Conservation (phyloP, 2,113 vertebrate species). For the Coregonus clupeaformis region DNA sequence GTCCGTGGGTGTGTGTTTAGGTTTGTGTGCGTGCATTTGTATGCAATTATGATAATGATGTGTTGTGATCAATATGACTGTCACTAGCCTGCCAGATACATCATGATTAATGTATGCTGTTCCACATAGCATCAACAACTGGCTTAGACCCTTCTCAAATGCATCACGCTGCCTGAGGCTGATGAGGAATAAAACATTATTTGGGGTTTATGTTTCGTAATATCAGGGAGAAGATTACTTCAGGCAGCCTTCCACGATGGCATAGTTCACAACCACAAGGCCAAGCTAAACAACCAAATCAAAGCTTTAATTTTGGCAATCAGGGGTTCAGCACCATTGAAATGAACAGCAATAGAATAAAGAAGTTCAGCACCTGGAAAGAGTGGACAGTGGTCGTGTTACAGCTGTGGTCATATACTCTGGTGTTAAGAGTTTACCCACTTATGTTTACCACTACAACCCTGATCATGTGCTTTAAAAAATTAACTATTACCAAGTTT, state of each 20-base stretch:
- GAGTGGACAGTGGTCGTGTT: no score
- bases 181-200: conserved; percentile 35
- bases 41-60: not conserved
- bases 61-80: conserved; percentile 31
- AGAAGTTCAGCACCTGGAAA: no score
- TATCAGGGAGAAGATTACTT: conserved; percentile 18
- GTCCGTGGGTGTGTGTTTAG: not conserved
- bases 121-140: conserved; percentile 51
- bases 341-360: no score
- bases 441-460: no score
- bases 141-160: conserved; percentile 29
- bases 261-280: not conserved
- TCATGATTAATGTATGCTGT: conserved; percentile 66
- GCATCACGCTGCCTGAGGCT: conserved; percentile 41
- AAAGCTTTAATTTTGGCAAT: no score
- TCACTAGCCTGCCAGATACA: conserved; percentile 48
- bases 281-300: not conserved
- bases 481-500: not conserved
- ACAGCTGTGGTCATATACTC: no score
- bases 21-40: not conserved
- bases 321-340: no score
- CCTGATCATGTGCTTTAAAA: not conserved
- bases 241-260: conserved; percentile 34
- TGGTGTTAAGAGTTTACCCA: no score
- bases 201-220: conserved; percentile 36